Evolutionary conservation across 2,113 vertebrate species (phyloP).

Genomic region (Lampris incognitus): DNA sequence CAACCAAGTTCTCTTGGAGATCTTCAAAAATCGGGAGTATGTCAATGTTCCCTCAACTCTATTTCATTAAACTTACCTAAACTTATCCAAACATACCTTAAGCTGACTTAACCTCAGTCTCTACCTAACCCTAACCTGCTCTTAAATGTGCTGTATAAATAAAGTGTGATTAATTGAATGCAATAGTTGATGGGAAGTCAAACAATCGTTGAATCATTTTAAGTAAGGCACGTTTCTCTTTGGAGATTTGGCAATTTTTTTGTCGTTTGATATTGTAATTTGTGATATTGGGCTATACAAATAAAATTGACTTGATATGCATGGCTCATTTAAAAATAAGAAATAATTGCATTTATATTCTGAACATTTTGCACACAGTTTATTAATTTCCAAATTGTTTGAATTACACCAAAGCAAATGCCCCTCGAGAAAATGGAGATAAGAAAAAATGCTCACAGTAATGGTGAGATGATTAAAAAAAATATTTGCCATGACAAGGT

Average conservation of each 20-base stretch:
- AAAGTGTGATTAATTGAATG: neutral
- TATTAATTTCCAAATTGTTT: constrained; percentile 39
- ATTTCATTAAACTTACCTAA: too few relatives aligned
- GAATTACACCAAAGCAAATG: neutral
- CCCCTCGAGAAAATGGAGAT: constrained; percentile 24
- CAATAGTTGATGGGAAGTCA: constrained; percentile 29
- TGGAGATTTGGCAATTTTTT: constrained; percentile 16
- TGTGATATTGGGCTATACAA: too few relatives aligned
- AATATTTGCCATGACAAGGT: constrained; percentile 24
- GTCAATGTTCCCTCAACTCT: too few relatives aligned
- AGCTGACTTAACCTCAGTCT: too few relatives aligned
- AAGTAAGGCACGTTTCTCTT: constrained; percentile 19
- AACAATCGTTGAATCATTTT: constrained; percentile 20
- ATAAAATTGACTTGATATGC: neutral
- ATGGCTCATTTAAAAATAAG: constrained; percentile 14
- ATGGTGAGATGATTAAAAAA: constrained; percentile 31
- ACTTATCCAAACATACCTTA: too few relatives aligned
- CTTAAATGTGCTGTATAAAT: too few relatives aligned
- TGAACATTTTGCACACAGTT: constrained; percentile 14
- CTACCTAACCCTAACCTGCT: too few relatives aligned
- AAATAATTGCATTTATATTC: neutral
- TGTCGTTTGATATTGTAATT: neutral
- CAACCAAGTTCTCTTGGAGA: too few relatives aligned
- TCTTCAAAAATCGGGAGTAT: too few relatives aligned
- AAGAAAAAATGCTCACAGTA: constrained; percentile 22